Evolutionary conservation across 2,797 vertebrate species (phyloP).

Genomic region (Lophotriccus pileatus): DNA sequence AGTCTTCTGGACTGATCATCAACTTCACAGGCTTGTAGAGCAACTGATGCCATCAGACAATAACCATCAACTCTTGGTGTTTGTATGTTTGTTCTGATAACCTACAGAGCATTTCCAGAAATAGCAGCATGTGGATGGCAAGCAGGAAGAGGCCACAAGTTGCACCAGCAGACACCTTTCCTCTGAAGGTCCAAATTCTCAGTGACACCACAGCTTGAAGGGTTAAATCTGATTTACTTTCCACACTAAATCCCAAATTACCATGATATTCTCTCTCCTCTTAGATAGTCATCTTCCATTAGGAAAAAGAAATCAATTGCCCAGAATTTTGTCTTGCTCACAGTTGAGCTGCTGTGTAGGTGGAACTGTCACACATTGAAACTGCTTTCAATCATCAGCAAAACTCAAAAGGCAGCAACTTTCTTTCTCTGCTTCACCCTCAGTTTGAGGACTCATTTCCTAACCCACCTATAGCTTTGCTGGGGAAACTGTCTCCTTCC

Average conservation of each 20-base stretch:
- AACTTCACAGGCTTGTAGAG: background rate
- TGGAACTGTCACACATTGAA: slow-evolving; percentile 27
- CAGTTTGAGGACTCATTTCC: background rate
- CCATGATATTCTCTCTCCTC: background rate
- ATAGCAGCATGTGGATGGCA: background rate
- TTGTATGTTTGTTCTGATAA: background rate
- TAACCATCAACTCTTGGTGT: background rate
- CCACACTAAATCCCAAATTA: background rate
- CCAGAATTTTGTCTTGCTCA: background rate
- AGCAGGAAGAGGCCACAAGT: background rate
- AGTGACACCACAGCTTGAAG: background rate
- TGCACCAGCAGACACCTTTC: background rate
- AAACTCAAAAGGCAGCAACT: background rate
- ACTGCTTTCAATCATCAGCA: background rate
- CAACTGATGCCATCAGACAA: background rate
- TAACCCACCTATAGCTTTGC: background rate
- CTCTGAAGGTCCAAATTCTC: background rate
- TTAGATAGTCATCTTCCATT: background rate
- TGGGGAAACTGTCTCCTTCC: background rate
- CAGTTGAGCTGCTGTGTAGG: background rate
- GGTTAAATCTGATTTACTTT: background rate
- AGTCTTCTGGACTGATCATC: background rate
- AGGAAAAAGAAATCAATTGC: background rate
- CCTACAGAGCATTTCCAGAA: background rate
- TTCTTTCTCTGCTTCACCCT: background rate